These are phyloP conservation scores for Thymelicus sylvestris DNA, from an alignment of 2,888 invertebrate species.

Conservation along the genomic window DNA sequence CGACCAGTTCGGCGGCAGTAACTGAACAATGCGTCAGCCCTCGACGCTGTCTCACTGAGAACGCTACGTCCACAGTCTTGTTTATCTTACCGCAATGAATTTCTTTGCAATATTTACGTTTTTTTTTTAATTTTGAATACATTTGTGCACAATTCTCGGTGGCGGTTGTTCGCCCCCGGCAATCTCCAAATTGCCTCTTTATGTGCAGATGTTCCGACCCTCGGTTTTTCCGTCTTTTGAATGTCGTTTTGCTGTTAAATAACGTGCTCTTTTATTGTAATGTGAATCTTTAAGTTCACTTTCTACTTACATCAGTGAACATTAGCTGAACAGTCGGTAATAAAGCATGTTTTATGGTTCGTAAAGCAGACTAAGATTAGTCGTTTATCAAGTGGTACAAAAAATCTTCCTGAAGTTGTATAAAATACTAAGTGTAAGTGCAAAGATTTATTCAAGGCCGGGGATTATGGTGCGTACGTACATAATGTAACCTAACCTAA, in stretches of 20 bases:
- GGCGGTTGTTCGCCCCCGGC: conserved; percentile 81
- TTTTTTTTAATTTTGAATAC: conserved; percentile 82
- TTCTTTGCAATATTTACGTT: conserved; percentile 78
- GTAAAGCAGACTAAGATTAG: conserved; percentile 8
- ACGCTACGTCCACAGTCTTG: conserved; percentile 52
- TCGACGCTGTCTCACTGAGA: conserved; percentile 9
- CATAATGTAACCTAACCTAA: too few species aligned
- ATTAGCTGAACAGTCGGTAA: conserved; percentile 30
- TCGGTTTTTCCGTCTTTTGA: conserved; percentile 83
- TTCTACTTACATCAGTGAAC: conserved; percentile 47
- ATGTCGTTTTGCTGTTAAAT: conserved; percentile 84
- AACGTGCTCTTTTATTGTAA: conserved; percentile 81
- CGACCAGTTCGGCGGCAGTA: conserved; percentile 12
- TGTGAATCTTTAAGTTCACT: conserved; percentile 70
- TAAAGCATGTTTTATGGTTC: conserved; percentile 25
- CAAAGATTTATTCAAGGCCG: too few species aligned
- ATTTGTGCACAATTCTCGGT: conserved; percentile 81
- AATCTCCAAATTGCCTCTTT: conserved; percentile 85
- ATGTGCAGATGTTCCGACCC: conserved; percentile 84
- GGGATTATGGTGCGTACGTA: too few species aligned
- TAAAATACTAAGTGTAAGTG: neutral
- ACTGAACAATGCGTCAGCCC: conserved; percentile 36
- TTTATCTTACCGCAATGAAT: conserved; percentile 83
- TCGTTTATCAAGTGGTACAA: conserved; percentile 10
- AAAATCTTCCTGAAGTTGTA: neutral